Conservation (phyloP, 2,888 invertebrate genomes). For the Allophyes oxyacanthae region DNA sequence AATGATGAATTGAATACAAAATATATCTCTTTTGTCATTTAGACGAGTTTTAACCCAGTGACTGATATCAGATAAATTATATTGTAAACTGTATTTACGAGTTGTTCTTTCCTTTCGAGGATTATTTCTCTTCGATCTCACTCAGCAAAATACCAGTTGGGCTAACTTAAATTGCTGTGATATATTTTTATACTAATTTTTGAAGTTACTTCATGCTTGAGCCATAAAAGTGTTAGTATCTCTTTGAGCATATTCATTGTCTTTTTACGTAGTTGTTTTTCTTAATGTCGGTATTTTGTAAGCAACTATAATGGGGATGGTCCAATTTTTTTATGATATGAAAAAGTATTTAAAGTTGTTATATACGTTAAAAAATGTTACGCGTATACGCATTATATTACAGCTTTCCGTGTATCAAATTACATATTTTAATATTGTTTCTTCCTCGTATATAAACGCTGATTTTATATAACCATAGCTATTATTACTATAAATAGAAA, state of each 20-base stretch:
- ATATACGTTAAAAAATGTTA: slow-evolving; percentile 28
- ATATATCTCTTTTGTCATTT: slow-evolving; percentile 53
- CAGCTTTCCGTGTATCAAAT: slow-evolving; percentile 31
- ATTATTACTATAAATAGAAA: slow-evolving; percentile 25
- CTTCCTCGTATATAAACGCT: slow-evolving; percentile 32
- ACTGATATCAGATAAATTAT: slow-evolving; percentile 67
- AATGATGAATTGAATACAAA: slow-evolving; percentile 37
- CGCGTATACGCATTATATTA: slow-evolving; percentile 32
- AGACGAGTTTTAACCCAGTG: slow-evolving; percentile 57
- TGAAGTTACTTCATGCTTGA: slow-evolving; percentile 73
- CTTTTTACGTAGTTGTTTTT: slow-evolving; percentile 72
- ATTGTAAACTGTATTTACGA: slow-evolving; percentile 62
- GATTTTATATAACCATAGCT: slow-evolving; percentile 44
- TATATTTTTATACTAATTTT: slow-evolving; percentile 85
- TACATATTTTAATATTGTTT: slow-evolving; percentile 34
- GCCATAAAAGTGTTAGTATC: slow-evolving; percentile 69
- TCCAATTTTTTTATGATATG: slow-evolving; percentile 68
- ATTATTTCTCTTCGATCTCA: slow-evolving; percentile 63
- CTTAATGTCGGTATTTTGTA: slow-evolving; percentile 67
- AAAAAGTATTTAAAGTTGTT: slow-evolving; percentile 26
- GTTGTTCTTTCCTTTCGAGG: slow-evolving; percentile 59
- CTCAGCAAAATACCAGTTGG: slow-evolving; percentile 70
- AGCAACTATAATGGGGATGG: slow-evolving; percentile 70
- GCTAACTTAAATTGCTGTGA: slow-evolving; percentile 86
- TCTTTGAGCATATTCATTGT: slow-evolving; percentile 67